Percentiles rank a stretch among this genome's conserved stretches.
Evolutionary conservation across 1,140 invertebrate species (phyloP).

Genomic region (Apis dorsata): DNA sequence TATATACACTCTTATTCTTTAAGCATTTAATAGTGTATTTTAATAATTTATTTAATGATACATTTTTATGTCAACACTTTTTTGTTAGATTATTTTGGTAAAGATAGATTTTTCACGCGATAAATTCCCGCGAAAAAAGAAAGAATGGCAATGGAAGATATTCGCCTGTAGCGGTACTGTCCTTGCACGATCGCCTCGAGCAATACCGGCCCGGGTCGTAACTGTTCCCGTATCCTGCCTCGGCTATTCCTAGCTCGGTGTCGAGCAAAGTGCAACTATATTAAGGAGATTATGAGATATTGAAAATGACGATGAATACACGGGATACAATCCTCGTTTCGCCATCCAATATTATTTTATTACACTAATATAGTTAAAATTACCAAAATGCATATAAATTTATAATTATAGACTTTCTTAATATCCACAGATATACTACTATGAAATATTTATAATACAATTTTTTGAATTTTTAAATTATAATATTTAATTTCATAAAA

Average conservation of each 20-base stretch:
- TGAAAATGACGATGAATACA: slow-evolving; percentile 1
- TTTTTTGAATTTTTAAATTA: no score
- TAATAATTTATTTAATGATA: background rate
- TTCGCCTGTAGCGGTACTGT: slow-evolving; percentile 73
- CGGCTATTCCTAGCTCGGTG: slow-evolving; percentile 68
- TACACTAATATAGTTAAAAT: no score
- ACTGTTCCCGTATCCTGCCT: slow-evolving; percentile 74
- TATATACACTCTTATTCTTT: background rate
- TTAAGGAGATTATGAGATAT: slow-evolving; percentile 45
- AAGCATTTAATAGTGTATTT: background rate
- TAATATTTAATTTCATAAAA: background rate
- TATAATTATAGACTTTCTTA: background rate
- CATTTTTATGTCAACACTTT: background rate
- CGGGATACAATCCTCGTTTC: background rate
- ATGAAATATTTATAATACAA: no score
- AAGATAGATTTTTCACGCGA: slow-evolving; percentile 33
- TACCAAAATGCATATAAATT: background rate
- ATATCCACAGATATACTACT: background rate
- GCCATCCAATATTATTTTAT: background rate
- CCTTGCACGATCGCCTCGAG: slow-evolving; percentile 74
- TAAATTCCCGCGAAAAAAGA: slow-evolving; percentile 52
- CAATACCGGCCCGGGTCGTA: slow-evolving; percentile 67
- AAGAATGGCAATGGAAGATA: slow-evolving; percentile 54
- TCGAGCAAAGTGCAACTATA: slow-evolving; percentile 46
- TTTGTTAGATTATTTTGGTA: slow-evolving; percentile 16